Conservation (phyloP, 2,888 invertebrate species). For the Hypolimnas misippus region DNA sequence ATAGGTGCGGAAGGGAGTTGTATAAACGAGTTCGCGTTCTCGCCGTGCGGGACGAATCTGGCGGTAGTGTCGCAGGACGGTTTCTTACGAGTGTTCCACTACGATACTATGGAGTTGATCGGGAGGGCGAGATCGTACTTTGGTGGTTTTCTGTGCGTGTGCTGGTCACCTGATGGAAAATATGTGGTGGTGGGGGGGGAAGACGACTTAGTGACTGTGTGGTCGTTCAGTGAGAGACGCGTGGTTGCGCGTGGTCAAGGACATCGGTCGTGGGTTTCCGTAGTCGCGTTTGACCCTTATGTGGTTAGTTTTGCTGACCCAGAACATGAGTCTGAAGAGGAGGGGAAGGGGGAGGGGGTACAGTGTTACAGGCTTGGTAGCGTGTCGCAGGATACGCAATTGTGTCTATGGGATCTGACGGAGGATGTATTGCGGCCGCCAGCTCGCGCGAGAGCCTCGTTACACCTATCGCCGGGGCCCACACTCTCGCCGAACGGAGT, state of each 20-base stretch:
- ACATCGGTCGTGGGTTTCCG: conserved; percentile 98
- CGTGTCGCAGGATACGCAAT: conserved; percentile 98
- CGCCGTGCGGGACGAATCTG: conserved; percentile 95
- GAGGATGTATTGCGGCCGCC: conserved; percentile 95
- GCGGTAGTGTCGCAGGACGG: conserved; percentile 98
- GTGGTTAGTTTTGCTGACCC: conserved; percentile 89
- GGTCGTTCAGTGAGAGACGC: conserved; percentile 95
- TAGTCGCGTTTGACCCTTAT: conserved; percentile 96
- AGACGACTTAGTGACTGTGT: conserved; percentile 98
- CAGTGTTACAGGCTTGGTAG: conserved; percentile 94
- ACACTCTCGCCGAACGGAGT: conserved; percentile 52
- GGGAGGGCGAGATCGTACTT: conserved; percentile 98
- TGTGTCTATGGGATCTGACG: conserved; percentile 99
- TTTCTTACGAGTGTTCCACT: conserved; percentile 97
- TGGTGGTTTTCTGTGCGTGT: conserved; percentile 98
- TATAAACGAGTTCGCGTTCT: conserved; percentile 98
- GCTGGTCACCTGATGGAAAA: conserved; percentile 98
- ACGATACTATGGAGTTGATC: conserved; percentile 97
- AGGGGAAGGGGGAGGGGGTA: conserved; percentile 67
- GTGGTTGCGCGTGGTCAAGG: conserved; percentile 99
- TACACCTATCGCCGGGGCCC: conserved; percentile 54
- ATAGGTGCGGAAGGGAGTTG: conserved; percentile 91
- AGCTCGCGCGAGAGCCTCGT: conserved; percentile 73
- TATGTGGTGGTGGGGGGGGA: conserved; percentile 99
- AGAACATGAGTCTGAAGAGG: conserved; percentile 81